A percentile compares a stretch with the other conserved stretches of the same genome.
These are phyloP conservation scores for Trididemnum miniatum DNA, from an alignment of 23 tunicate genomes.

Conservation along the genomic window DNA sequence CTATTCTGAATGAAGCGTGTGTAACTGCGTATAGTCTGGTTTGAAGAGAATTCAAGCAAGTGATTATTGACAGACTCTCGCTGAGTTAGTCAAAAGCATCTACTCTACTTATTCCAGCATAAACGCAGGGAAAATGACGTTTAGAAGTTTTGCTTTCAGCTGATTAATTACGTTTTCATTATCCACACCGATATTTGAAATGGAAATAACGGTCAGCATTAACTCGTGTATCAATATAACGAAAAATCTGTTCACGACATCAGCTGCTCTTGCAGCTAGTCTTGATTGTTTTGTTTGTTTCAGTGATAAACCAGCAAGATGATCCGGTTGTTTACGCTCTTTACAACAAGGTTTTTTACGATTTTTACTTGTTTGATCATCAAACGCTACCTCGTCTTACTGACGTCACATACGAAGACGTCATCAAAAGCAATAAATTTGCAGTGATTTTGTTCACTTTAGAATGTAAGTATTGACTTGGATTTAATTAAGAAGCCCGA, in stretches of 20 bases:
- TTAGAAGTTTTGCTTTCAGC: neutral
- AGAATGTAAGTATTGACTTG: slow-evolving; percentile 57
- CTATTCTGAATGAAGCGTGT: too few relatives aligned
- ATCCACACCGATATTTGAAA: too few relatives aligned
- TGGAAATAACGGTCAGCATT: too few relatives aligned
- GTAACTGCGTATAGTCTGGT: too few relatives aligned
- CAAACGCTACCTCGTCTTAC: slow-evolving; percentile 57
- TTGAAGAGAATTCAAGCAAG: too few relatives aligned
- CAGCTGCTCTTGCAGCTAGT: too few relatives aligned
- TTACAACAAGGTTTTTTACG: slow-evolving; percentile 35
- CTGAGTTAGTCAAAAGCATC: too few relatives aligned
- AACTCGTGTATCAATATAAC: too few relatives aligned
- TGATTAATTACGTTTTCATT: neutral
- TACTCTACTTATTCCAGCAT: too few relatives aligned
- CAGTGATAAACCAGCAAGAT: slow-evolving; percentile 43
- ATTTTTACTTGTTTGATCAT: slow-evolving; percentile 59
- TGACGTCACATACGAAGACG: slow-evolving; percentile 64
- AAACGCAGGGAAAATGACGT: too few relatives aligned
- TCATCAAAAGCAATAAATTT: slow-evolving; percentile 39
- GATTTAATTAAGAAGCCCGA: neutral
- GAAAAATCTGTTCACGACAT: too few relatives aligned
- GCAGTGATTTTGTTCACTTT: slow-evolving; percentile 74
- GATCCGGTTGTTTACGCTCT: slow-evolving; percentile 70
- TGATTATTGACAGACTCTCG: too few relatives aligned
- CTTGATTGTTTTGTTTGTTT: neutral